A percentile compares a stretch with the other conserved stretches of the same genome.
Evolutionary conservation across 2,797 vertebrate species (phyloP).

Genomic region (Hylomyscus alleni): DNA sequence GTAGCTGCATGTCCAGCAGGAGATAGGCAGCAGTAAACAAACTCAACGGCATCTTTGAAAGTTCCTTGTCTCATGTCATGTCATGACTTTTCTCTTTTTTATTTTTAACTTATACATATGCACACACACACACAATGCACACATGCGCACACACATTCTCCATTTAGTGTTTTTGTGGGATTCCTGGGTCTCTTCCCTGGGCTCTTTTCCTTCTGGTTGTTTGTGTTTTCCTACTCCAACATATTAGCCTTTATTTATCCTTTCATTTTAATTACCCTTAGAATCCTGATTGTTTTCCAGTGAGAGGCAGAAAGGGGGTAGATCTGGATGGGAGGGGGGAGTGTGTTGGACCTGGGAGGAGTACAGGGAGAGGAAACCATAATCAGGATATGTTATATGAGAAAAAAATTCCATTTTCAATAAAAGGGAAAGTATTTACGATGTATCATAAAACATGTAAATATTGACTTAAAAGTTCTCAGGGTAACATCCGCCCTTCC

Average conservation of each 20-base stretch:
- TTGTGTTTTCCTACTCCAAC: neutral
- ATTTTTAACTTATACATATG: neutral
- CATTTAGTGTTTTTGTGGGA: neutral
- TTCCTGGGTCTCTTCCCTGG: neutral
- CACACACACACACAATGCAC: too few relatives aligned
- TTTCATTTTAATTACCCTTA: neutral
- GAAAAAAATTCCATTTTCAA: neutral
- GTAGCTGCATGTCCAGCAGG: neutral
- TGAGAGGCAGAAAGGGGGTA: neutral
- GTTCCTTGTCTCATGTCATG: neutral
- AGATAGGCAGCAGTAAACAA: neutral
- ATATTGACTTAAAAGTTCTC: slow-evolving; percentile 25
- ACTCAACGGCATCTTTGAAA: too few relatives aligned
- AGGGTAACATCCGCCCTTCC: neutral
- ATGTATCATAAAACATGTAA: neutral
- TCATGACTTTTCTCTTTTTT: too few relatives aligned
- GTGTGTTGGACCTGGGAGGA: too few relatives aligned
- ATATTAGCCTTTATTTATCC: neutral
- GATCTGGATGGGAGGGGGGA: neutral
- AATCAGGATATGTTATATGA: neutral
- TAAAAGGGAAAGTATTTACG: neutral
- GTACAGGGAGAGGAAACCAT: neutral
- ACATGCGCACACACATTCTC: too few relatives aligned
- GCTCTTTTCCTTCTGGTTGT: neutral
- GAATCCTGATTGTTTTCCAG: neutral